Conservation (phyloP, 2,113 vertebrate genomes). For the Anser brachyrhynchus region DNA sequence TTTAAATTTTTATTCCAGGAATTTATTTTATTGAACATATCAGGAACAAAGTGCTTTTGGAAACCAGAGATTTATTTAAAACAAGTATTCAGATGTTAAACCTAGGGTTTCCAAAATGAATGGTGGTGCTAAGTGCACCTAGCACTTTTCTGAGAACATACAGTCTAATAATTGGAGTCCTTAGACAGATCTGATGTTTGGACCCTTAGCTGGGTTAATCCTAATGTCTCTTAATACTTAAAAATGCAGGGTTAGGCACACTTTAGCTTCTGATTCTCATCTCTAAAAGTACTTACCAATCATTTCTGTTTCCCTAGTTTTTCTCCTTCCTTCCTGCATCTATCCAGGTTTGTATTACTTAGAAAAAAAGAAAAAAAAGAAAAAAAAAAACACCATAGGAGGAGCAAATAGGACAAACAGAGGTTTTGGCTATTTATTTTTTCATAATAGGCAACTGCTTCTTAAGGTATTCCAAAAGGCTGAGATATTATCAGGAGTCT, state of each 20-base stretch:
- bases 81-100: not conserved
- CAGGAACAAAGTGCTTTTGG: not conserved
- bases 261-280: not conserved
- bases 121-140: not conserved
- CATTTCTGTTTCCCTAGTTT: not conserved
- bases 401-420: not conserved
- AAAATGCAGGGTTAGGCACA: not conserved
- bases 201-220: not conserved
- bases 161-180: not conserved
- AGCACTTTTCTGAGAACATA: not conserved
- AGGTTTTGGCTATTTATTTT: not conserved
- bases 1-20: not conserved
- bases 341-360: not conserved
- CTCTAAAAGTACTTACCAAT: not conserved
- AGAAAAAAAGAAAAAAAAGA: not conserved
- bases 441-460: not conserved
- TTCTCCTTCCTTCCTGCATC: not conserved
- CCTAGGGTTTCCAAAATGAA: not conserved
- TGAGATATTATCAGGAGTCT: not conserved
- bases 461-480: not conserved
- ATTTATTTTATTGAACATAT: not conserved
- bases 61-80: not conserved
- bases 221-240: not conserved
- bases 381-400: not conserved
- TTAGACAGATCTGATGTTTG: not conserved